phyloP scores from a whole-genome alignment of 92 coral and sea anemone genomes.

The Phenganax marumi region DNA sequence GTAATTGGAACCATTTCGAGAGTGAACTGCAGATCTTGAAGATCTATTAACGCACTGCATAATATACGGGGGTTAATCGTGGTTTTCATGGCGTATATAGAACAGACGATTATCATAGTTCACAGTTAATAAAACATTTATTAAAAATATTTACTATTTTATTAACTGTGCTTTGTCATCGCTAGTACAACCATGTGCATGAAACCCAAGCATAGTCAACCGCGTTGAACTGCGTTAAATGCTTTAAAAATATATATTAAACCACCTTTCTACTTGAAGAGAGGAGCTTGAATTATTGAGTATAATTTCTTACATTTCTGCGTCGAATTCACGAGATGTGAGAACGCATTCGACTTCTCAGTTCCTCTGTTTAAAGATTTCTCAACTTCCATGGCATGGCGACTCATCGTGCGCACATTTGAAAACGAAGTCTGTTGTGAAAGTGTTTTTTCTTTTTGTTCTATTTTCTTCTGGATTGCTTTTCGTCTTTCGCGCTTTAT shows the following conservation, averaged over 20 bases:
- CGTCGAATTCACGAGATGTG: conserved; percentile 72
- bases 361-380: conserved; percentile 90
- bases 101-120: too few species aligned
- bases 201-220: too few species aligned
- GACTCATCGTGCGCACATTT: conserved; percentile 79
- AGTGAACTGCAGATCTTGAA: too few species aligned
- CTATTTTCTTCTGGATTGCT: conserved; percentile 67
- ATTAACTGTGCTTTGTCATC: too few species aligned
- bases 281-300: neutral
- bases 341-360: conserved; percentile 63
- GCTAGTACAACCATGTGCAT: too few species aligned
- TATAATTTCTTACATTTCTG: conserved; percentile 34
- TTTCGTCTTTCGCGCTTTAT: conserved; percentile 66
- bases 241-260: neutral
- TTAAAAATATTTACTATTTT: too few species aligned
- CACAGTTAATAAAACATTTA: too few species aligned
- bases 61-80: too few species aligned
- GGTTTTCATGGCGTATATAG: too few species aligned
- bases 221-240: too few species aligned
- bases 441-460: conserved; percentile 64
- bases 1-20: too few species aligned
- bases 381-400: conserved; percentile 96
- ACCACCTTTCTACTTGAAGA: neutral
- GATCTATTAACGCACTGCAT: too few species aligned
- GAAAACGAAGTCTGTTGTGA: conserved; percentile 70